Conservation (phyloP, 2,113 vertebrate species). For the Aegotheles bennettii region DNA sequence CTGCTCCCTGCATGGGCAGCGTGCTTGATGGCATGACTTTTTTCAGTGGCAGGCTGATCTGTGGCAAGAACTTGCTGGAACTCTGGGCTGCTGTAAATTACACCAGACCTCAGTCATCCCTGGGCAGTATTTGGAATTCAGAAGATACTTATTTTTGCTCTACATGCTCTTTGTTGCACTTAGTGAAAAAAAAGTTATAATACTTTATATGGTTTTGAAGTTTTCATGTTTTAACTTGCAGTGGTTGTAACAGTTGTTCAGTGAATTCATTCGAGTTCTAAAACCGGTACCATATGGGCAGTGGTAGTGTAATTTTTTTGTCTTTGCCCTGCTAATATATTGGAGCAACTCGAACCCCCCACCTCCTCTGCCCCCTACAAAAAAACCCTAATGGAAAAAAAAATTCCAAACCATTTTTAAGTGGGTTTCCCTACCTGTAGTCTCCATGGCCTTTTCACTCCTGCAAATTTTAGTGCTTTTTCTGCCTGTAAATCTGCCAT, state of each 20-base stretch:
- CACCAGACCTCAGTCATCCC: not conserved
- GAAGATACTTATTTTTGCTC: not conserved
- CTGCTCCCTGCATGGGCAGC: not conserved
- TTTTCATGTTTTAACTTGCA: not conserved
- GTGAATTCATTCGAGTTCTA: not conserved
- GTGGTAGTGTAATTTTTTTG: not conserved
- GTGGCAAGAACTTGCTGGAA: not conserved
- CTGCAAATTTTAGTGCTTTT: not conserved
- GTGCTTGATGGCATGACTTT: not conserved
- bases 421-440: not conserved
- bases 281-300: not conserved
- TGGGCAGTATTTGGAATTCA: not conserved
- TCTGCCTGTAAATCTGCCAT: not conserved
- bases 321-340: not conserved
- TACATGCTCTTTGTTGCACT: not conserved
- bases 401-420: rapidly evolving
- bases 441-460: not conserved
- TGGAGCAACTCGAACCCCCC: not conserved
- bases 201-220: not conserved
- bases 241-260: not conserved
- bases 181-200: not conserved
- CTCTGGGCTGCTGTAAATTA: not conserved
- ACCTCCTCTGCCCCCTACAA: no score
- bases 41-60: not conserved
- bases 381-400: not conserved